A percentile compares a stretch with the other conserved stretches of the same genome.
phyloP scores from a whole-genome alignment of 2,797 vertebrate species.

The Podarcis siculus region DNA sequence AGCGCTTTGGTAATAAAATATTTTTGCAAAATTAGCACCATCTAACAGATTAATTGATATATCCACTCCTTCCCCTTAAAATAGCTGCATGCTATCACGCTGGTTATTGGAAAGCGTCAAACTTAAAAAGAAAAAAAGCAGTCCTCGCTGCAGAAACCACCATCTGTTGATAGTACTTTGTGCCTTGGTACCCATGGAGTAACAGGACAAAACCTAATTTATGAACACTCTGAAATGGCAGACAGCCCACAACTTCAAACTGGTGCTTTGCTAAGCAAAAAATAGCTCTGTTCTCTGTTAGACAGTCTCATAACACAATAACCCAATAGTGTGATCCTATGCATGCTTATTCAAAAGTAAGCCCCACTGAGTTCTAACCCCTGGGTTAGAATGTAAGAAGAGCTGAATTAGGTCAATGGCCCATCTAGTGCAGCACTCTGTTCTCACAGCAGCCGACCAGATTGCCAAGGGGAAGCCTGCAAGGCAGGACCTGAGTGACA shows the following conservation, averaged over 20 bases:
- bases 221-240: neutral
- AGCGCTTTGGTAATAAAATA: neutral
- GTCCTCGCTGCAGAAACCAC: neutral
- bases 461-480: too few relatives aligned
- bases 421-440: too few relatives aligned
- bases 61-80: neutral
- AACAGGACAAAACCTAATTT: slow-evolving; percentile 1
- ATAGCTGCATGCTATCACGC: neutral
- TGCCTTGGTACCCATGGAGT: neutral
- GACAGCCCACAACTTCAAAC: neutral
- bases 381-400: too few relatives aligned
- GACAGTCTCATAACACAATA: neutral
- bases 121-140: neutral
- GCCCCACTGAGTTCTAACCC: neutral
- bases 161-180: neutral
- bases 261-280: neutral
- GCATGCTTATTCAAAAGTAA: neutral
- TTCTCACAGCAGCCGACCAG: too few relatives aligned
- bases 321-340: neutral
- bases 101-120: neutral
- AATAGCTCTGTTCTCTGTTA: neutral
- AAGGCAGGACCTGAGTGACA: too few relatives aligned
- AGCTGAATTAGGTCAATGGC: too few relatives aligned
- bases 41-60: neutral
- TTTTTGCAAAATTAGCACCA: neutral